These are phyloP conservation scores for Microtus ochrogaster DNA, from an alignment of 2,113 vertebrate genomes.

Conservation along the genomic window DNA sequence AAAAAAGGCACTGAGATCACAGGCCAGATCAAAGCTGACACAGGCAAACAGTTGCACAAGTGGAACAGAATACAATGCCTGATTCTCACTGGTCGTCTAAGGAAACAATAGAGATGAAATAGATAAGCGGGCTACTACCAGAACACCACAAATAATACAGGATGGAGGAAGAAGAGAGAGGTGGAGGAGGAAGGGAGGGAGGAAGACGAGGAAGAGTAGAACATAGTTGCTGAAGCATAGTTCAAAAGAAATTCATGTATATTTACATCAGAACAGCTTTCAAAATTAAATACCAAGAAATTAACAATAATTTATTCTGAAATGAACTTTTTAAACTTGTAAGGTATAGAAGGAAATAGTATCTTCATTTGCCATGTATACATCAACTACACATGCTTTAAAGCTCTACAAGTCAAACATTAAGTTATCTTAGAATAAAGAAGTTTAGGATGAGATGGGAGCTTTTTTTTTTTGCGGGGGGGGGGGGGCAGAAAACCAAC, in stretches of 20 bases:
- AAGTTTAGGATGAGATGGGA: background rate
- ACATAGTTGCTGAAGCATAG: background rate
- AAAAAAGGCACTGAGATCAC: conserved; percentile 91
- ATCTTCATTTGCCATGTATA: background rate
- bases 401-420: background rate
- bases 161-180: background rate
- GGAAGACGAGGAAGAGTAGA: too few relatives aligned
- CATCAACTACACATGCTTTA: conserved; percentile 16
- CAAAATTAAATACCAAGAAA: conserved; percentile 41
- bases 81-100: conserved; percentile 92
- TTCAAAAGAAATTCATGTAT: conserved; percentile 17
- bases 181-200: background rate
- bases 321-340: conserved; percentile 8
- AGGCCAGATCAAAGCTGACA: conserved; percentile 91
- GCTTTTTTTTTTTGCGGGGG: background rate
- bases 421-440: conserved; percentile 36
- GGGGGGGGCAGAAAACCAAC: too few relatives aligned
- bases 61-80: conserved; percentile 87
- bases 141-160: background rate
- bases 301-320: conserved; percentile 41
- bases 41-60: conserved; percentile 95
- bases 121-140: background rate
- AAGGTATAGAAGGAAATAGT: conserved; percentile 31
- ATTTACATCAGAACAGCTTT: conserved; percentile 31
- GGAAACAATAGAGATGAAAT: conserved; percentile 44